Conservation (phyloP, 1,140 invertebrate genomes). For the Drosophila nasuta region DNA sequence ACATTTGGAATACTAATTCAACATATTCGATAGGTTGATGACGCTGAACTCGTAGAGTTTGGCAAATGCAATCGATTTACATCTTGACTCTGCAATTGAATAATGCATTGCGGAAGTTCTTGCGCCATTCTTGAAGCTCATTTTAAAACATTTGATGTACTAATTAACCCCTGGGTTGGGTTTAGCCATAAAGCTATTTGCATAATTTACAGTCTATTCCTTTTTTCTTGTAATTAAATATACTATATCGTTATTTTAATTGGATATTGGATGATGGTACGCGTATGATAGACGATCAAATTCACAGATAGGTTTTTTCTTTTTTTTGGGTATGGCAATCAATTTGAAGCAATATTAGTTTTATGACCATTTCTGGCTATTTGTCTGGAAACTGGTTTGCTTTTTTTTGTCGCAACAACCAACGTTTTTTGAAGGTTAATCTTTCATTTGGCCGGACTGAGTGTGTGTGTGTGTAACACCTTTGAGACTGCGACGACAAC, state of each 20-base stretch:
- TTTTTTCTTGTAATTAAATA: not conserved
- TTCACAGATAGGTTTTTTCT: not conserved
- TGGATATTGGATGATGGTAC: too few species aligned
- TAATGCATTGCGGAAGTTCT: too few species aligned
- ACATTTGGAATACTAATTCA: too few species aligned
- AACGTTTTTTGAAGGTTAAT: slow-evolving; percentile 65
- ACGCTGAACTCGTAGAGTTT: not conserved
- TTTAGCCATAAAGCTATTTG: too few species aligned
- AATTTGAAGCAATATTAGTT: slow-evolving; percentile 5
- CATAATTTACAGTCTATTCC: not conserved
- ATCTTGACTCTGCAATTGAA: too few species aligned
- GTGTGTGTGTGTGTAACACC: slow-evolving; percentile 32
- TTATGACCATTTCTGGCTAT: slow-evolving; percentile 30
- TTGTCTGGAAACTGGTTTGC: slow-evolving; percentile 45
- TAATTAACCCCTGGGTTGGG: too few species aligned
- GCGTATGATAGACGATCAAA: not conserved
- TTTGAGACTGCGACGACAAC: not conserved
- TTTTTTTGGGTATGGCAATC: not conserved
- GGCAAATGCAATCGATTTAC: too few species aligned
- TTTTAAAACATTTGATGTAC: too few species aligned
- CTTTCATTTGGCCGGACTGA: slow-evolving; percentile 57
- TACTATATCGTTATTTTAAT: too few species aligned
- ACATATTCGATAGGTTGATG: not conserved
- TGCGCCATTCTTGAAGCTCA: too few species aligned
- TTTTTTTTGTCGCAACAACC: slow-evolving; percentile 61